Evolutionary conservation across 2,113 vertebrate genomes (phyloP).

Genomic region (Platysternon megacephalum): DNA sequence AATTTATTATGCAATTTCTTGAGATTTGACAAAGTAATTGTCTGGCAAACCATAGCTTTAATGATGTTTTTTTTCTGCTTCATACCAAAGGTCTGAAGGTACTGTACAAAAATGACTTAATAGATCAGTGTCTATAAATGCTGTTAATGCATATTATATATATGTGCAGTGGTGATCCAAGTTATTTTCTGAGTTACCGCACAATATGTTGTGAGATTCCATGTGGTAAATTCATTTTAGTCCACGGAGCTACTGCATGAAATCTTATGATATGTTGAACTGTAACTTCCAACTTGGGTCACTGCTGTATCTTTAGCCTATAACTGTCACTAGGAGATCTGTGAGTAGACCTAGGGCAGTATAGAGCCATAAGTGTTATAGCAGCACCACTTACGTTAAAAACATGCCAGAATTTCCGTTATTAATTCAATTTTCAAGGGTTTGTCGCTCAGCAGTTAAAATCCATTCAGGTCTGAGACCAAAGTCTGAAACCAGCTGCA

Average conservation of each 20-base stretch:
- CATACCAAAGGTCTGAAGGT: conserved; percentile 76
- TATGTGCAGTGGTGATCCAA: conserved; percentile 16
- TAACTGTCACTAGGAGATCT: conserved; percentile 39
- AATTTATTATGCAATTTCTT: conserved; percentile 87
- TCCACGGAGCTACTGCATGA: conserved; percentile 67
- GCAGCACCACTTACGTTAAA: neutral
- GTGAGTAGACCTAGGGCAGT: conserved; percentile 7
- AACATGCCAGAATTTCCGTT: conserved; percentile 27
- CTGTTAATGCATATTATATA: conserved; percentile 43
- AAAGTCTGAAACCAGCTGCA: conserved; percentile 17
- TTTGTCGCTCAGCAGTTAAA: conserved; percentile 17
- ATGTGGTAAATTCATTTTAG: conserved; percentile 76
- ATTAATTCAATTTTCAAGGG: conserved; percentile 33
- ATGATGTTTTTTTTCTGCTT: conserved; percentile 79
- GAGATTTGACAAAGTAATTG: conserved; percentile 88
- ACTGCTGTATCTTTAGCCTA: conserved; percentile 35
- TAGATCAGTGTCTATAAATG: conserved; percentile 76
- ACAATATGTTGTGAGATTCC: conserved; percentile 71
- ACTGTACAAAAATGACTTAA: conserved; percentile 74
- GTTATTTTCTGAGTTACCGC: conserved; percentile 71
- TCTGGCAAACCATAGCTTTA: conserved; percentile 83
- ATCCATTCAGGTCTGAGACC: conserved; percentile 46
- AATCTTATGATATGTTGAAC: conserved; percentile 54
- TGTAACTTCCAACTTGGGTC: conserved; percentile 66
- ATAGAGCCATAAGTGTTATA: conserved; percentile 4